Conservation (phyloP, 2,113 vertebrate species). For the Phaethornis superciliosus region DNA sequence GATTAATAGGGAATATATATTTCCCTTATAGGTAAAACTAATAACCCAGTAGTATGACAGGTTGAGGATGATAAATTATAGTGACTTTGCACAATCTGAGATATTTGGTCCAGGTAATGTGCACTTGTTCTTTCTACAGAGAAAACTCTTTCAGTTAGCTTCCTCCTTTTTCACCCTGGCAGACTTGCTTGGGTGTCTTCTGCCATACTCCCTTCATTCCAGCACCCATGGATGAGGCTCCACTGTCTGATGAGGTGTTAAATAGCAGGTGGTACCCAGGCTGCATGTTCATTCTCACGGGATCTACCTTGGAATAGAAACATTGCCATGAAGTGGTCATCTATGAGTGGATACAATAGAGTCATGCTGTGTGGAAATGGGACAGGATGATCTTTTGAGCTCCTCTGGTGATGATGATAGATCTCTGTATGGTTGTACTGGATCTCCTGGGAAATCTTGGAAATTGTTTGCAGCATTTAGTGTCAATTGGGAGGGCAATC, state of each 20-base stretch:
- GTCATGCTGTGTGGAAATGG: background rate
- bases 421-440: background rate
- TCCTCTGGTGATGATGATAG: background rate
- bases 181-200: background rate
- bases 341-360: background rate
- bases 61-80: background rate
- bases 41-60: background rate
- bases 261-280: background rate
- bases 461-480: fast-evolving
- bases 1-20: background rate
- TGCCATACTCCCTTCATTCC: background rate
- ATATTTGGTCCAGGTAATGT: background rate
- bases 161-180: background rate
- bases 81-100: background rate
- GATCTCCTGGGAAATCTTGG: background rate
- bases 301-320: background rate
- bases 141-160: background rate
- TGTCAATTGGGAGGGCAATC: background rate
- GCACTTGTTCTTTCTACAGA: background rate
- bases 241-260: background rate
- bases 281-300: background rate
- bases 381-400: background rate
- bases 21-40: background rate
- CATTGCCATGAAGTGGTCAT: too few species aligned
- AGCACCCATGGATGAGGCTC: background rate